Percentiles rank a stretch among this genome's conserved stretches.
phyloP scores from a whole-genome alignment of 2,113 vertebrate genomes.

The Peromyscus californicus region DNA sequence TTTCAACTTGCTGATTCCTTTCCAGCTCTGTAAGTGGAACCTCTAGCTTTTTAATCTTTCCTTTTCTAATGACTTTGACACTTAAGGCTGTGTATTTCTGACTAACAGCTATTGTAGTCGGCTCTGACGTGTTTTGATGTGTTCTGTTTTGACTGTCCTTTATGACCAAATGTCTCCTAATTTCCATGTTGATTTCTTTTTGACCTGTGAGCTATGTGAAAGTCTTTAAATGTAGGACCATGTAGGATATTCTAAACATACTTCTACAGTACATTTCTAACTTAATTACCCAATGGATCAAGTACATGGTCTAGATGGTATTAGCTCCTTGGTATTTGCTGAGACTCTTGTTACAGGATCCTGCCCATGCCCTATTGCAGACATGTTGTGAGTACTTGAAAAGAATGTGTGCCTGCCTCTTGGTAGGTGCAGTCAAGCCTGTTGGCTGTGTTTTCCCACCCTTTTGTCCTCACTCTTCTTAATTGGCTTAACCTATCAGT shows the following conservation, averaged over 20 bases:
- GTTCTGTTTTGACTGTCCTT: conserved; percentile 31
- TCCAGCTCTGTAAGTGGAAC: neutral
- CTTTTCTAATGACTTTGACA: neutral
- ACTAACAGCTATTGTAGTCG: neutral
- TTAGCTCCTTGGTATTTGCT: neutral
- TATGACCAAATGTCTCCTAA: conserved; percentile 48
- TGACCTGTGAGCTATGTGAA: conserved; percentile 46
- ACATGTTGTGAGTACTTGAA: neutral
- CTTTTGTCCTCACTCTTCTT: conserved; percentile 34
- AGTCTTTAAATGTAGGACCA: conserved; percentile 39
- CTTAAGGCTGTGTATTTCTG: neutral
- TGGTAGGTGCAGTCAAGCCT: neutral
- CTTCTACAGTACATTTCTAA: neutral
- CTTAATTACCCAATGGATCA: neutral
- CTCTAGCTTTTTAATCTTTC: conserved; percentile 31
- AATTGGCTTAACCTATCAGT: conserved; percentile 36
- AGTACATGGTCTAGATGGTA: neutral
- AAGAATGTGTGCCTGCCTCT: neutral
- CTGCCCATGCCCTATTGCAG: neutral
- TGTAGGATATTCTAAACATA: neutral
- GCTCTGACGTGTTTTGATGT: neutral
- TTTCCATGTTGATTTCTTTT: conserved; percentile 47
- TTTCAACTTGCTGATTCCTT: neutral
- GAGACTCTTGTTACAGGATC: neutral
- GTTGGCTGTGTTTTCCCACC: conserved; percentile 11